These are phyloP conservation scores for Isurus oxyrinchus DNA, from an alignment of 2,113 vertebrate genomes.

Conservation along the genomic window DNA sequence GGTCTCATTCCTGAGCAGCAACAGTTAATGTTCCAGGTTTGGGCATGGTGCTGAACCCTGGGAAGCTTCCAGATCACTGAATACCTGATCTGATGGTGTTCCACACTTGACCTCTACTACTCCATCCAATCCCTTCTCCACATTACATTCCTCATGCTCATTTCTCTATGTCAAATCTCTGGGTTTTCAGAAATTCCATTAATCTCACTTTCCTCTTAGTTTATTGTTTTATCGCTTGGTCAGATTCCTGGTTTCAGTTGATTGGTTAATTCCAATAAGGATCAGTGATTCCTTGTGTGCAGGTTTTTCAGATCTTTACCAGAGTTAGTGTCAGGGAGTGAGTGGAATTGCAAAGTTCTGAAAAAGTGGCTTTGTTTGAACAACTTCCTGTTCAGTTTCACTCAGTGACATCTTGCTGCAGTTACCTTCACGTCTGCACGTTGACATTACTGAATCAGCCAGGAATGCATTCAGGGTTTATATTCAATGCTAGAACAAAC, in stretches of 20 bases:
- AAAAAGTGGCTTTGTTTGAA: neutral
- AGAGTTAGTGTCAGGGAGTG: neutral
- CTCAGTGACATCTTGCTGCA: neutral
- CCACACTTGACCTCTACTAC: neutral
- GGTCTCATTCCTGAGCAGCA: neutral
- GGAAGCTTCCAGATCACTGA: neutral
- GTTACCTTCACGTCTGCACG: constrained; percentile 20
- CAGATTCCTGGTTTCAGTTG: neutral
- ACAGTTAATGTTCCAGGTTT: neutral
- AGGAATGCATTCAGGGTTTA: neutral
- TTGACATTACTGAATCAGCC: neutral
- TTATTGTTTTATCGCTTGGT: neutral
- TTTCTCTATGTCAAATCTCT: neutral
- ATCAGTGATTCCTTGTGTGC: neutral
- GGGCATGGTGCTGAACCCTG: neutral
- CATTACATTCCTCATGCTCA: neutral
- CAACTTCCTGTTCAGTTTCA: neutral
- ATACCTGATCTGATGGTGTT: neutral
- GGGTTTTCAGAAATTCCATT: neutral
- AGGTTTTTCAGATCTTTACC: neutral
- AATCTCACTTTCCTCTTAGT: neutral
- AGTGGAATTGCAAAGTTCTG: neutral
- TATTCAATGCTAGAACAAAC: neutral
- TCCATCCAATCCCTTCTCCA: neutral
- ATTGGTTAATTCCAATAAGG: neutral